A percentile compares a stretch with the other conserved stretches of the same genome.
Evolutionary conservation across 2,113 vertebrate genomes (phyloP).

Genomic region (Danio rerio): DNA sequence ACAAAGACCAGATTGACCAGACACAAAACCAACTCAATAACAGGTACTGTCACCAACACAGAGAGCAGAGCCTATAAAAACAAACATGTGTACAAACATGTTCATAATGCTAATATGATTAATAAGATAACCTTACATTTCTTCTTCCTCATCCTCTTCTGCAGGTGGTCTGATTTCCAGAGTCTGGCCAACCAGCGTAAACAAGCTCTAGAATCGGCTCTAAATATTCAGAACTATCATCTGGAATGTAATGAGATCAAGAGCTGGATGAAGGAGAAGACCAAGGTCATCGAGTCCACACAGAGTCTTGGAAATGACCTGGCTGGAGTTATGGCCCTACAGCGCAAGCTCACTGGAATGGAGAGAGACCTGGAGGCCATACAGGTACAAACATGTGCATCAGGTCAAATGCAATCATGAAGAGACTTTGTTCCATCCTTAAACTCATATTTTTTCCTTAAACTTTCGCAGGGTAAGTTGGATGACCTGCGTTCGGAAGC

Average conservation of each 20-base stretch:
- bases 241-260: slow-evolving; percentile 93
- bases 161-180: slow-evolving; percentile 90
- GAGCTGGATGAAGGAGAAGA: slow-evolving; percentile 96
- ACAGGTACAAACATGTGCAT: slow-evolving; percentile 67
- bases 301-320: slow-evolving; percentile 90
- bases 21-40: slow-evolving; percentile 84
- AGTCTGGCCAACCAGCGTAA: slow-evolving; percentile 85
- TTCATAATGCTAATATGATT: neutral
- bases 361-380: slow-evolving; percentile 93
- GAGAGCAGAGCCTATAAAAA: neutral
- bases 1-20: slow-evolving; percentile 83
- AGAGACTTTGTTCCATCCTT: neutral
- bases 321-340: slow-evolving; percentile 89
- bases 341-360: slow-evolving; percentile 91
- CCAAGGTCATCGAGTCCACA: slow-evolving; percentile 93
- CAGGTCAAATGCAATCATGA: neutral
- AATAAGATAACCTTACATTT: neutral
- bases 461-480: slow-evolving; percentile 79
- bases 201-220: slow-evolving; percentile 84
- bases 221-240: slow-evolving; percentile 94
- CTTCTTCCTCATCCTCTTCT: neutral
- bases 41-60: slow-evolving; percentile 63
- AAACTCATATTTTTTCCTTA: neutral
- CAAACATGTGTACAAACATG: neutral
- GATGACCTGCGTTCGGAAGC: slow-evolving; percentile 83